Conservation (phyloP, 2,888 invertebrate genomes). For the Sceliomorpha sp. region DNA sequence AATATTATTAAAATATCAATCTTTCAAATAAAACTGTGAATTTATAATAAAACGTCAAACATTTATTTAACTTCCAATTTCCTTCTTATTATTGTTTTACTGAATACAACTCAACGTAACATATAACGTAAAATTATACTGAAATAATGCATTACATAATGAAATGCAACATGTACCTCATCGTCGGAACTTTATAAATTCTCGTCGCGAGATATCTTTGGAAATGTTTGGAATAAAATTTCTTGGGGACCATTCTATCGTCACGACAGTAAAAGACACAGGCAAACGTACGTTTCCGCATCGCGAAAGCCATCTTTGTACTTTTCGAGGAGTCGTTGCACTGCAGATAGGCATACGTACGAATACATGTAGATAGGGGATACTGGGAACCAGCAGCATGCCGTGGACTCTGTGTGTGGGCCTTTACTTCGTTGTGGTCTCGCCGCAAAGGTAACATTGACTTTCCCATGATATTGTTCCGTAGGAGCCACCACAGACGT, state of each 20-base stretch:
- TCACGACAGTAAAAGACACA: constrained; percentile 4
- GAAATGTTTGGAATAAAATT: constrained; percentile 12
- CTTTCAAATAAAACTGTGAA: too few relatives aligned
- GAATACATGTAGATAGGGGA: constrained; percentile 2
- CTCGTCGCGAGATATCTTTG: not conserved
- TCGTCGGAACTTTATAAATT: not conserved
- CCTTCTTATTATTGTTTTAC: too few relatives aligned
- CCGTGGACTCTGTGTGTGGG: constrained; percentile 7
- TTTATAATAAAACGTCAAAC: too few relatives aligned
- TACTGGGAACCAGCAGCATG: not conserved
- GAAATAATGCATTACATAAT: too few relatives aligned
- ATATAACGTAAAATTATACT: too few relatives aligned
- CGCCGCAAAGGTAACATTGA: constrained; percentile 60
- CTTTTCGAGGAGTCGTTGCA: constrained; percentile 15
- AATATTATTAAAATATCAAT: too few relatives aligned
- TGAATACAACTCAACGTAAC: too few relatives aligned
- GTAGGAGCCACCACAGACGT: constrained; percentile 19
- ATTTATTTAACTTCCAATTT: too few relatives aligned
- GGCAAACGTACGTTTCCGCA: constrained; percentile 16
- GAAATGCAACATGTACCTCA: too few relatives aligned
- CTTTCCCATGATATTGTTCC: constrained; percentile 64
- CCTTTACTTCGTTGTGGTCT: constrained; percentile 22
- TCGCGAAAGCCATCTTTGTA: constrained; percentile 12
- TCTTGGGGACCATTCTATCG: constrained; percentile 15
- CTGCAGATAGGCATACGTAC: constrained; percentile 18